Base-by-base conservation (phyloP, 2,888 invertebrate genomes). In the Heteromurus nitidus region DNA sequence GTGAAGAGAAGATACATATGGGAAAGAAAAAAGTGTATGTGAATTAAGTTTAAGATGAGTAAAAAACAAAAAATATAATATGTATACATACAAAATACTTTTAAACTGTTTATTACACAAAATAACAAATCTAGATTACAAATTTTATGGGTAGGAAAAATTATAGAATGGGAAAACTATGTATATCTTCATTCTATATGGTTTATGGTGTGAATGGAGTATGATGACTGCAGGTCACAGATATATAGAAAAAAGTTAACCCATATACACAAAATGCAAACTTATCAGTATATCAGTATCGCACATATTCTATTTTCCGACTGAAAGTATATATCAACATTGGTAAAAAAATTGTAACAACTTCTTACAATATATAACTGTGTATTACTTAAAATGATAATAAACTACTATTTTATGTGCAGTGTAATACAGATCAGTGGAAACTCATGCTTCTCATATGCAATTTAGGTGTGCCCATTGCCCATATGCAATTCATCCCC, bases 281-380 rank as follows among this genome's bases (percentile, higher is more conserved):
- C n/a, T n/a, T n/a, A n/a, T n/a, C n/a, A n/a, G n/a, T n/a, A n/a
- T 44, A 74, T 74, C 74, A 74, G 31, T 74, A 55, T 55, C 74
- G 74, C 74, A 74, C 74, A 74, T 74, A 74, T 73, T 73, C 62
- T 74, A 74, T 74, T 74, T 74, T 74, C 74, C 44, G 74, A 74
- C 74, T 74, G 74, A 74, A 74, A 62, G 72, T 72, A 22, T 74
- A 74, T 74, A 65, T 65, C 24, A 55, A 65, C 13, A 65, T 11
- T 68, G 30, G n/a, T n/a, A n/a, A 67, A 67, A 11, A 20, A 26
- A 7, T 47, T 65, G 47, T 55, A 60, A 69, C 28, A 20, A 55
- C 30, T 65, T 50, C 72, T 30, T 55, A 55, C 30, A 30, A 68
- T 36, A 36, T n/a, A 53, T 55, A 65, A 74, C 53, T 24, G 53